A percentile compares a stretch with the other conserved stretches of the same genome.
Evolutionary conservation across 2,797 vertebrate species (phyloP).

Genomic region (Okamejei kenojei): DNA sequence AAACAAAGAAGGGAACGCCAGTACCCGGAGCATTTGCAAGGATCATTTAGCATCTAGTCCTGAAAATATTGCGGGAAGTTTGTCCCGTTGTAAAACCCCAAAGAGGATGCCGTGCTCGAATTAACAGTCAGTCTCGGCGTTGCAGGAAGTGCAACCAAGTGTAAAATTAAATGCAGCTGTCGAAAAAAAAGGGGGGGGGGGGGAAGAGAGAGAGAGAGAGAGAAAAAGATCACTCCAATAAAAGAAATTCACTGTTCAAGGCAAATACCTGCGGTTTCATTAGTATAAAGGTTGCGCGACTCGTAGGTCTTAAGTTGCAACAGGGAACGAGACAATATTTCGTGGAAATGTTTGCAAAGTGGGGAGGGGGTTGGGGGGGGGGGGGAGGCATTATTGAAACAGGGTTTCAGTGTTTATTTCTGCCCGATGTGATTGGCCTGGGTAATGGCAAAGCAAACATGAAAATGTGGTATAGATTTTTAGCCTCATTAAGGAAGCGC

Average conservation of each 20-base stretch:
- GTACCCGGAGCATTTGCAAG: constrained; percentile 49
- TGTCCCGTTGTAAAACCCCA: constrained; percentile 52
- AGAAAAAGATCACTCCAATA: constrained; percentile 49
- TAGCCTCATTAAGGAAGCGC: constrained; percentile 41
- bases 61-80: constrained; percentile 68
- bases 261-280: constrained; percentile 47
- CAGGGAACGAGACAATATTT: constrained; percentile 27
- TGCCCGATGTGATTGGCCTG: constrained; percentile 21
- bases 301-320: constrained; percentile 35
- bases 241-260: constrained; percentile 44
- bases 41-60: constrained; percentile 67
- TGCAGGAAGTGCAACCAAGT: constrained; percentile 75
- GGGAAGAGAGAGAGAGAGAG: too few species aligned
- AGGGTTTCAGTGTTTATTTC: constrained; percentile 37
- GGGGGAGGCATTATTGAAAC: constrained; percentile 18
- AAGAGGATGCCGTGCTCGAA: constrained; percentile 56
- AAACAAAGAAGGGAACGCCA: constrained; percentile 45
- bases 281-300: constrained; percentile 44
- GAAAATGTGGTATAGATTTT: constrained; percentile 41
- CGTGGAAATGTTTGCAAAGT: constrained; percentile 19
- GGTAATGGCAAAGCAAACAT: constrained; percentile 38
- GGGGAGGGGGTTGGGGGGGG: too few species aligned
- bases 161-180: constrained; percentile 76
- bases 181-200: constrained; percentile 49
- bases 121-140: constrained; percentile 60